Evolutionary conservation across 2,888 invertebrate genomes (phyloP), one percentile per base, ranked within the genome.

Genomic region (Alsophila aescularia): DNA sequence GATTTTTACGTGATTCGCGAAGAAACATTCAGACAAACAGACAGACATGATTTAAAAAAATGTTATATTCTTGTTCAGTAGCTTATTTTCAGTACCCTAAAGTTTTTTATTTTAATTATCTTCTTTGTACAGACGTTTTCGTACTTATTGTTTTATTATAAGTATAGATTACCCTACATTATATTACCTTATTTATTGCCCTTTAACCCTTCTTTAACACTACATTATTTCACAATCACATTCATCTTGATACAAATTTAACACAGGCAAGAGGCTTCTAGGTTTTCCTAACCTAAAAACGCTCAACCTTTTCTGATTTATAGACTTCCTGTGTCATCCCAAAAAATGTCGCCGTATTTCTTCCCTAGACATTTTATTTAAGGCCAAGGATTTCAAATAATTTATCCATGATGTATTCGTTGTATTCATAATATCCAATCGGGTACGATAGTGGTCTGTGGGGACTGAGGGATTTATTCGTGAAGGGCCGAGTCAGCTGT

Each of bases 391-490:
- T 58, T 58, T 47, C 44, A 50, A 49, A 62, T 62, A 65, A 62
- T 57, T 62, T 57, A 62, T 58, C 50, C 49, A 57, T 58, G 60
- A 62, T 52, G 52, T 58, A 60, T 64, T 39, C 36, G 42, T 43
- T 55, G 58, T 65, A 60, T 62, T 56, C 45, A 58, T 60, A 62
- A 53, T 55, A 55, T 55, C 56, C 48, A 60, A 59, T 60, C 50
- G 53, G n/a, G 34, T 42, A 45, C 42, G 52, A 40, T 34, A 40
- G 55, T 29, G 45, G 44, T 48, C 43, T 16, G 13, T 29, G 15
- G 43, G 48, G 50, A 50, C 56, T 50, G 54, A 69, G 24, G 24
- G 69, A 75, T 75, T 72, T 72, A 75, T 75, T 65, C 4, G 58
- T 55, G 49, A 62, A 54, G 48, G 52, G 52, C 55, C 55, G 44